Base-by-base conservation (phyloP, 2,888 invertebrate genomes). In the Mythimna lalbum region DNA sequence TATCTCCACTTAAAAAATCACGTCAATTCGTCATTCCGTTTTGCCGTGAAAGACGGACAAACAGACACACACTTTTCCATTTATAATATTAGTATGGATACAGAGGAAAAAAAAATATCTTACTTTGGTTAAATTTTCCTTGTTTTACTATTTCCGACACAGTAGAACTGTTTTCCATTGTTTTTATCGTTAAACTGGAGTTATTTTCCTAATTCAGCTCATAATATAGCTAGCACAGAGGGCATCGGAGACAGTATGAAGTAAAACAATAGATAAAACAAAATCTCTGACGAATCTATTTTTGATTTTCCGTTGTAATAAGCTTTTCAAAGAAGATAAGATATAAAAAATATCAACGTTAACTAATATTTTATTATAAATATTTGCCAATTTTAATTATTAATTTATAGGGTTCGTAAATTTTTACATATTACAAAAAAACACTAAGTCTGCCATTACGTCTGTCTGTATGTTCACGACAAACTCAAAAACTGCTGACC, bases 221-320 rank as follows among this genome's bases (percentile, higher is more conserved):
- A 53, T 50, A 57, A 64, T 81, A 78, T 64, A 72, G 49, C 10
- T 33, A 39, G 19, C 1, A 27, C 12, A 69, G 63, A 82, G 79
- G 79, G 10, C 82, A 79, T 82, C 36, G 47, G 31, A 17, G 80
- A 73, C 79, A 63, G 10, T 3, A 53, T 31, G 7, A 17, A 60
- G 43, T 27, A 63, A 23, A 62, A 68, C 10, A 56, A 80, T 27
- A 81, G 62, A 78, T 72, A 78, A 77, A 55, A 77, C 7, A 52
- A 66, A 81, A 55, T 70, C 61, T 47, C 43, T 56, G 43, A n/a
- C 60, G 21, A 68, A n/a, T 63, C 49, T 68, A 17, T 65, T 61
- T 82, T 73, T 73, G 53, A 73, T 52, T 72, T 78, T 67, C 62
- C 17, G 47, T 43, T 68, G 4, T 56, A 43, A 31, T 39, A n/a